Percentiles rank a stretch among this genome's conserved stretches.
phyloP scores from a whole-genome alignment of 2,888 invertebrate species.

The Amblyjoppa proteus region DNA sequence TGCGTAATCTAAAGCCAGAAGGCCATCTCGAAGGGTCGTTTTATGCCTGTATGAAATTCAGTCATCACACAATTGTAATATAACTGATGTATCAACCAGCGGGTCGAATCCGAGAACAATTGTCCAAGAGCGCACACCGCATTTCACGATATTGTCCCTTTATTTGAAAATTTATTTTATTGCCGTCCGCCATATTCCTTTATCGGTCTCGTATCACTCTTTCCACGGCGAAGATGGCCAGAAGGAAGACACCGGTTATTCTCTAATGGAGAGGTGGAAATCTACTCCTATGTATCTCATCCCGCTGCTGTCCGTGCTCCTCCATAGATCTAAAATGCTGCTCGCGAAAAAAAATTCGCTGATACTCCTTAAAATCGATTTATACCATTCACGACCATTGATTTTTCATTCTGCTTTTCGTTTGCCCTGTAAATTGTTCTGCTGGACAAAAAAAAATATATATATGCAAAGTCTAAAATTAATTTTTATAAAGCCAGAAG shows the following conservation, averaged over 20 bases:
- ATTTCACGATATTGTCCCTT: no score
- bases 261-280: constrained; percentile 79
- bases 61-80: background rate
- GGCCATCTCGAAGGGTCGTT: no score
- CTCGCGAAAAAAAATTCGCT: background rate
- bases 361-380: background rate
- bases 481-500: no score
- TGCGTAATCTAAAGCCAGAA: no score
- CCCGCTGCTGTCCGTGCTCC: constrained; percentile 51
- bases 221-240: background rate
- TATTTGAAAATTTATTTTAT: background rate
- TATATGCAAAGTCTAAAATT: background rate
- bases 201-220: background rate
- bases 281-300: constrained; percentile 80
- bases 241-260: constrained; percentile 68
- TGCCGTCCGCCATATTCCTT: background rate
- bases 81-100: background rate
- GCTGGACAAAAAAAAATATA: background rate
- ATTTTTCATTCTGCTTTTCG: background rate
- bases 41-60: no score
- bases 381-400: background rate
- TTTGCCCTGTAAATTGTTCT: background rate
- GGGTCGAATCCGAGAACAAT: no score
- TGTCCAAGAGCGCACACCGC: no score
- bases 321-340: constrained; percentile 18